Evolutionary conservation across 2,113 vertebrate species (phyloP).

Genomic region (Lophura nycthemera): DNA sequence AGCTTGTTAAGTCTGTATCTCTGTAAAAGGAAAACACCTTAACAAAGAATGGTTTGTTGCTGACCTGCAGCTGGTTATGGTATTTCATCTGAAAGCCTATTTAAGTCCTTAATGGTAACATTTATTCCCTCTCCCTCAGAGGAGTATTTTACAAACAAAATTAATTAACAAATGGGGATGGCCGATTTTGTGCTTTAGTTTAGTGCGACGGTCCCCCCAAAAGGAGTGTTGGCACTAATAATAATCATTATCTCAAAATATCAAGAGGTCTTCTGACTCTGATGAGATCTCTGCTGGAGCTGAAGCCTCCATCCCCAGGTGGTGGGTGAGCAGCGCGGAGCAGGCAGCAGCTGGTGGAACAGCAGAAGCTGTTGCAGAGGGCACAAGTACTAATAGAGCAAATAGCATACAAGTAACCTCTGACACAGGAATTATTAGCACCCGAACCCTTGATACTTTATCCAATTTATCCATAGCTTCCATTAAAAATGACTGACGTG

Average conservation of each 20-base stretch:
- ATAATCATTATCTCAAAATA: slow-evolving; percentile 40
- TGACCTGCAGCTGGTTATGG: slow-evolving; percentile 68
- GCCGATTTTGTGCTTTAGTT: slow-evolving; percentile 40
- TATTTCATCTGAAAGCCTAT: slow-evolving; percentile 62
- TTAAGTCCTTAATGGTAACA: slow-evolving; percentile 62
- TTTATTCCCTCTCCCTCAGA: slow-evolving; percentile 51
- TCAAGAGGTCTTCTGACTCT: background rate
- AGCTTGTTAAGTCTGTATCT: slow-evolving; percentile 56
- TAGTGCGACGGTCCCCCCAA: slow-evolving; percentile 9
- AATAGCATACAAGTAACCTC: background rate
- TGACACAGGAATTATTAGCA: background rate
- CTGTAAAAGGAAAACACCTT: slow-evolving; percentile 65
- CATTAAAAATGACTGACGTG: background rate
- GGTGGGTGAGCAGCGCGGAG: background rate
- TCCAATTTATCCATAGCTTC: background rate
- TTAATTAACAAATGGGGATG: slow-evolving; percentile 29
- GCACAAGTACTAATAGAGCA: background rate
- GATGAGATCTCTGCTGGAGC: slow-evolving; percentile 24
- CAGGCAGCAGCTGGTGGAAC: background rate
- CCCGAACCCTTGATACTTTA: background rate
- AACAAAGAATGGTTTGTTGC: slow-evolving; percentile 69
- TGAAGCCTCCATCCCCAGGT: background rate
- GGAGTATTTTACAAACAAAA: slow-evolving; percentile 61
- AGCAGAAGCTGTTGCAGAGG: background rate
- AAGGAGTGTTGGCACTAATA: slow-evolving; percentile 41